Evolutionary conservation across 2,888 invertebrate genomes (phyloP).

Genomic region (Caenorhabditis angaria): DNA sequence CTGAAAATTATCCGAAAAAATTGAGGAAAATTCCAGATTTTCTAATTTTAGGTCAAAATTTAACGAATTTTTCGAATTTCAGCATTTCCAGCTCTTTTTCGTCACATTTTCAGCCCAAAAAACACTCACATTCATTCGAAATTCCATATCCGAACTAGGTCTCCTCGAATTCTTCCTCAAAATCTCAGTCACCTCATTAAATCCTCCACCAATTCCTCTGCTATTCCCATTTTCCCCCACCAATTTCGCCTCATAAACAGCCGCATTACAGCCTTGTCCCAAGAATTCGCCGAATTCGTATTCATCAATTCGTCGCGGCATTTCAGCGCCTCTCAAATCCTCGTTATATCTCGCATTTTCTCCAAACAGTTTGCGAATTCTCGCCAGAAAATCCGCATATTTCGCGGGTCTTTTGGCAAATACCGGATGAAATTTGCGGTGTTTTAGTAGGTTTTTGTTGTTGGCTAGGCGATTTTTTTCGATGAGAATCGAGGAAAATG

Average conservation of each 20-base stretch:
- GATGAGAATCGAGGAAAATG: constrained; percentile 47
- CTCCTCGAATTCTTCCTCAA: constrained; percentile 14
- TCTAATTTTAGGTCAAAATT: no score
- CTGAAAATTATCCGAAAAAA: no score
- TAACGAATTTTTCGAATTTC: no score
- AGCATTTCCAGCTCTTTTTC: no score
- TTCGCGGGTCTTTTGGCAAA: no score
- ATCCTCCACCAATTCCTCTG: constrained; percentile 8
- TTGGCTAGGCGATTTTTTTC: constrained; percentile 36
- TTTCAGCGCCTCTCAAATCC: constrained; percentile 42
- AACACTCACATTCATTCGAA: constrained; percentile 12
- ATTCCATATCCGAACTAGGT: constrained; percentile 9
- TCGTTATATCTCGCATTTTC: constrained; percentile 63
- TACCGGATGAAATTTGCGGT: constrained; percentile 20
- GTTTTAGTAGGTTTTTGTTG: constrained; percentile 12
- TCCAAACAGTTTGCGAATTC: constrained; percentile 51
- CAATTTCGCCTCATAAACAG: constrained; percentile 64
- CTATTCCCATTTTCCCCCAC: neutral
- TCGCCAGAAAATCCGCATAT: constrained; percentile 46
- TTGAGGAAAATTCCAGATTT: no score
- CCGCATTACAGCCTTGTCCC: constrained; percentile 68
- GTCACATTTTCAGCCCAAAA: no score
- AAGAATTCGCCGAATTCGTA: constrained; percentile 70
- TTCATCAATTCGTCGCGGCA: constrained; percentile 57
- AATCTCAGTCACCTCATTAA: constrained; percentile 33